Base-by-base conservation (phyloP, 2,888 invertebrate species). In the Phasia obesa region DNA sequence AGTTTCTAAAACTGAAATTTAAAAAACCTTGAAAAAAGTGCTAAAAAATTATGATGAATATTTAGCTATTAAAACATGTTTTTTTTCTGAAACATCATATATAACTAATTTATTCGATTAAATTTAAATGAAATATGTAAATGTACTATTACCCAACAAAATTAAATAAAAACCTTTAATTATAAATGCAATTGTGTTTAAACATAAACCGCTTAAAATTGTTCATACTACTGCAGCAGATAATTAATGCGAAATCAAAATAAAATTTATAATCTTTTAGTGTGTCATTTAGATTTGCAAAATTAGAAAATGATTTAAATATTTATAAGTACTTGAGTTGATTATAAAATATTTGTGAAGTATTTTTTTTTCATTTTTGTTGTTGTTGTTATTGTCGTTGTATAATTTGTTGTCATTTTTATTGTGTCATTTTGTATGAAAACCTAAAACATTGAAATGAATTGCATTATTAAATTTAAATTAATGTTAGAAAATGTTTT, bases 301-400 rank as follows among this genome's bases (percentile, higher is more conserved):
- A 69, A 65, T 71, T 65, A 55, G 64, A 64, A 75, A 64, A 70
- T 75, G 69, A 70, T 81, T 81, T 35, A 62, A 73, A 77, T 81
- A 81, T 81, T 81, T 62, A 62, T 77, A 67, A 73, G 55, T 51
- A 47, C 31, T 67, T 77, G 13, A 49, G 76, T 67, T 73, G 76
- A 76, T 71, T 67, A 47, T 62, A 44, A 60, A 60, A 65, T 64
- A 57, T 23, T 47, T 47, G 23, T 23, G 13, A 13, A 23, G 1
- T 57, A 0, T 9, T 44, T 21, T 23, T 57, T 55, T 49, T 57
- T 71, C 13, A n/a, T n/a, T 64, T 25, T 25, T 23, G 9, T 42
- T 38, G 35, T 35, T 35, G 4, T 47, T 53, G 15, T 13, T 25
- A 31, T 25, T 38, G 17, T 25, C 2, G 0, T 31, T 51, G 27